A percentile compares a stretch with the other conserved stretches of the same genome.
These are phyloP conservation scores for Semnornis frantzii DNA, from an alignment of 2,113 vertebrate species.

Conservation along the genomic window DNA sequence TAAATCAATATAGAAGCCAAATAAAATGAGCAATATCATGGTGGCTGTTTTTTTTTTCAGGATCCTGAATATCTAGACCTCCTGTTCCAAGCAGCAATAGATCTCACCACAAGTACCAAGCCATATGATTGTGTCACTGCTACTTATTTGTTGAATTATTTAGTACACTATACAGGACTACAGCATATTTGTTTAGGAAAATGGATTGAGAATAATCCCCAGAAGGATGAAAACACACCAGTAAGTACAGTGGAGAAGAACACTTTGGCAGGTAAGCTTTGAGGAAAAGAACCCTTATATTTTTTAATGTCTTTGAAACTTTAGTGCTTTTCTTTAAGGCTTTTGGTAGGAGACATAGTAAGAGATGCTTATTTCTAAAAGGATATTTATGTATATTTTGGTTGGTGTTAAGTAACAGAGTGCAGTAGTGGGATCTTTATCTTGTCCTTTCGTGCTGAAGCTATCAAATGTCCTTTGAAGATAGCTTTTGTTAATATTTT, in stretches of 20 bases:
- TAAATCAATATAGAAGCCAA: not conserved
- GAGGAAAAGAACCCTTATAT: not conserved
- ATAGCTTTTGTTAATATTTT: not conserved
- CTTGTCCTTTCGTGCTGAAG: not conserved
- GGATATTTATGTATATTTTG: not conserved
- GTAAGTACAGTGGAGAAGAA: slow-evolving; percentile 81
- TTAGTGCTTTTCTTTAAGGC: not conserved
- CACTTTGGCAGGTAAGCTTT: slow-evolving; percentile 82
- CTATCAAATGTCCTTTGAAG: not conserved
- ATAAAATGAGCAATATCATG: not conserved
- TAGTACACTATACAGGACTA: slow-evolving; percentile 81
- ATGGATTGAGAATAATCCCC: not conserved
- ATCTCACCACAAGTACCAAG: slow-evolving; percentile 92
- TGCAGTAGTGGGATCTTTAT: not conserved
- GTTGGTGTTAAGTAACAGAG: not conserved
- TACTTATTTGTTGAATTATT: slow-evolving; percentile 87
- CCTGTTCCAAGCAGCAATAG: slow-evolving; percentile 85
- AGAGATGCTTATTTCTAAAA: not conserved
- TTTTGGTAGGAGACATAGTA: not conserved
- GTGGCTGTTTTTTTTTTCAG: slow-evolving; percentile 55
- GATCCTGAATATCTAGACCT: slow-evolving; percentile 65
- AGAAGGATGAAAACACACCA: not conserved
- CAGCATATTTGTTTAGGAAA: slow-evolving; percentile 60
- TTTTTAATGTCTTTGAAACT: not conserved
- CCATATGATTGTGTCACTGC: slow-evolving; percentile 93